phyloP scores from a whole-genome alignment of 2,113 vertebrate species.

The Garra rufa region DNA sequence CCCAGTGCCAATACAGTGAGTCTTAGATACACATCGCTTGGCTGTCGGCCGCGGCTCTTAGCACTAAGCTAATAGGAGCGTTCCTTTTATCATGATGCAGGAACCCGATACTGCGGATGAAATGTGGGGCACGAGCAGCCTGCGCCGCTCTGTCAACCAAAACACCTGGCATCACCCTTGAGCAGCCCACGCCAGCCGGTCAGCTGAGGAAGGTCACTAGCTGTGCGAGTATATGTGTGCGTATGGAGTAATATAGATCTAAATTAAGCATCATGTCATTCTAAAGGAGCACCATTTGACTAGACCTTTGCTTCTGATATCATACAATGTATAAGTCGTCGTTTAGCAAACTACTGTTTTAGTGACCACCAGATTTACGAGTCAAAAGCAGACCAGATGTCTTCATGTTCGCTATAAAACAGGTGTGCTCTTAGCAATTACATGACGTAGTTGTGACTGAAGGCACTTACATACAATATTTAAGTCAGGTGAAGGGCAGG shows the following conservation, averaged over 20 bases:
- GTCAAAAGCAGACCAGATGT: background rate
- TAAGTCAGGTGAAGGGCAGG: conserved; percentile 68
- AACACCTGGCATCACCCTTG: conserved; percentile 56
- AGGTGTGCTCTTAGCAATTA: conserved; percentile 12
- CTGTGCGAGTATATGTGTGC: conserved; percentile 8
- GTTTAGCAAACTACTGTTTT: background rate
- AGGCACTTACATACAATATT: background rate
- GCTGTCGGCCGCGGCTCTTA: conserved; percentile 45
- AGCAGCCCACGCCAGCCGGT: conserved; percentile 23
- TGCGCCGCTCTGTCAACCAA: conserved; percentile 50
- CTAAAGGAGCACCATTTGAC: background rate
- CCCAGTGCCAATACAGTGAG: background rate
- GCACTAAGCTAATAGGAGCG: conserved; percentile 58
- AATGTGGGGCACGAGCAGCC: conserved; percentile 55
- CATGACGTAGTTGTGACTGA: background rate
- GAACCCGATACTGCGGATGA: conserved; percentile 51
- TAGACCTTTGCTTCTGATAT: background rate
- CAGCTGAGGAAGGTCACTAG: conserved; percentile 45
- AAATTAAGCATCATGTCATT: conserved; percentile 33
- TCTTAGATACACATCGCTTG: conserved; percentile 39
- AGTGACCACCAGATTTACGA: background rate
- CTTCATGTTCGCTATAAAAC: background rate
- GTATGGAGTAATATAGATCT: conserved; percentile 9
- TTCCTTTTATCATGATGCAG: conserved; percentile 58
- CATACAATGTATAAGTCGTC: background rate